Conservation (phyloP, 2,888 invertebrate genomes). For the Lutraria lutraria region DNA sequence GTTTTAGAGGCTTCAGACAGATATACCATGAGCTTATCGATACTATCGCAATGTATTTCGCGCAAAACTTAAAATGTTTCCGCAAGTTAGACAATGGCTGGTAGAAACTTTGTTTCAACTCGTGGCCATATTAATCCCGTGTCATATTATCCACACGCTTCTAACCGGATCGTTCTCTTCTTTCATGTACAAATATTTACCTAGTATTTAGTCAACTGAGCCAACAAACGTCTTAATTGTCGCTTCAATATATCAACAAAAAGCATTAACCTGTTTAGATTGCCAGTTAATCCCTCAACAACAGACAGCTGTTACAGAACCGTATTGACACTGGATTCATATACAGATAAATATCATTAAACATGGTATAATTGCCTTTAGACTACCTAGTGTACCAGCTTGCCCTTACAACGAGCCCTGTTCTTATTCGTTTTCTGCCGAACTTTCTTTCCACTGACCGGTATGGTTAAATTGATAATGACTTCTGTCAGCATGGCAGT, state of each 20-base stretch:
- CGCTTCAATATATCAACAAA: constrained; percentile 46
- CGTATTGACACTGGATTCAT: constrained; percentile 31
- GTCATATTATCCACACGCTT: constrained; percentile 47
- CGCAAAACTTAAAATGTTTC: constrained; percentile 4
- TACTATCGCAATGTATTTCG: neutral
- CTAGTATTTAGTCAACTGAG: constrained; percentile 53
- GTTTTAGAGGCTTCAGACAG: neutral
- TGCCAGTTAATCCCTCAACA: constrained; percentile 29
- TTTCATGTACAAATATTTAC: constrained; percentile 50
- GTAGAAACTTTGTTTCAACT: constrained; percentile 31
- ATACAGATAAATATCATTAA: constrained; percentile 31
- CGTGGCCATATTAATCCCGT: constrained; percentile 28
- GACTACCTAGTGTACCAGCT: neutral
- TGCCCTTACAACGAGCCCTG: neutral
- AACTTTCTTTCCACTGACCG: neutral
- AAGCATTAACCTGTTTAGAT: constrained; percentile 56
- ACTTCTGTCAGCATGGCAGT: neutral
- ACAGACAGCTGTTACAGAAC: constrained; percentile 29
- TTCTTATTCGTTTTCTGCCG: neutral
- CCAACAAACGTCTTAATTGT: constrained; percentile 48
- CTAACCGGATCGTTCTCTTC: constrained; percentile 25
- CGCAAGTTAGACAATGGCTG: neutral
- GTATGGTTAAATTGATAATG: neutral
- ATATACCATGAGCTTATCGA: neutral
- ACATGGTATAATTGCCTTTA: neutral